Conservation (phyloP, 1,140 invertebrate species). For the Tetragonula clypearis region DNA sequence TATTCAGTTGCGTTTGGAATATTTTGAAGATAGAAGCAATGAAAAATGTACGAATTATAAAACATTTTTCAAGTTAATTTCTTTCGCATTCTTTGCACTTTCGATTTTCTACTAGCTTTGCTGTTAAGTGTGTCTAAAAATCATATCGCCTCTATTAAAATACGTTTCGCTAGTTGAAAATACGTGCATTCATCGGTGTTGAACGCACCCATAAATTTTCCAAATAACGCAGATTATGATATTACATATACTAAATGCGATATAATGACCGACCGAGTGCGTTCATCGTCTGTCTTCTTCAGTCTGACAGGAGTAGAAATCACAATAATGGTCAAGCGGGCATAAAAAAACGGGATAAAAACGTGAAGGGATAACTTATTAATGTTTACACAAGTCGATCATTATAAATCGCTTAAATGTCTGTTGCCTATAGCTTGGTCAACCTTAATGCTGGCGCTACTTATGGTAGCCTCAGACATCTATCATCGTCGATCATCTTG, state of each 20-base stretch:
- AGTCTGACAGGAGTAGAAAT: background rate
- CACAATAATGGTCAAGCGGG: slow-evolving; percentile 9
- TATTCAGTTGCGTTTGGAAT: no score
- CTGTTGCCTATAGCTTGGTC: background rate
- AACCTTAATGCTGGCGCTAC: background rate
- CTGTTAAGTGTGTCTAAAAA: background rate
- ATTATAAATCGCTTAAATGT: slow-evolving; percentile 56
- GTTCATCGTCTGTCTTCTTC: background rate
- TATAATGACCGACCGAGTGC: background rate
- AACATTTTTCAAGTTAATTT: no score
- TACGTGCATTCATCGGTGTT: no score
- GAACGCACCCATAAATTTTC: background rate
- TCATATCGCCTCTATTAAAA: background rate
- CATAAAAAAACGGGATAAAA: no score
- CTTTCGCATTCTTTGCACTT: no score
- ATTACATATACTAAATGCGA: background rate
- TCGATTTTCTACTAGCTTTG: no score
- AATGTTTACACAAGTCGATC: slow-evolving; percentile 35
- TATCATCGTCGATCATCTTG: slow-evolving; percentile 17
- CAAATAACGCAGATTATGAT: background rate
- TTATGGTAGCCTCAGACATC: background rate
- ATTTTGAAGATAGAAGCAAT: no score
- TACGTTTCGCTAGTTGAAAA: background rate
- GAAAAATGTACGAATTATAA: no score
- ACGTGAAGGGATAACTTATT: slow-evolving; percentile 37